These are phyloP conservation scores for Hyla sarda DNA, from an alignment of 2,113 vertebrate species.

Conservation along the genomic window DNA sequence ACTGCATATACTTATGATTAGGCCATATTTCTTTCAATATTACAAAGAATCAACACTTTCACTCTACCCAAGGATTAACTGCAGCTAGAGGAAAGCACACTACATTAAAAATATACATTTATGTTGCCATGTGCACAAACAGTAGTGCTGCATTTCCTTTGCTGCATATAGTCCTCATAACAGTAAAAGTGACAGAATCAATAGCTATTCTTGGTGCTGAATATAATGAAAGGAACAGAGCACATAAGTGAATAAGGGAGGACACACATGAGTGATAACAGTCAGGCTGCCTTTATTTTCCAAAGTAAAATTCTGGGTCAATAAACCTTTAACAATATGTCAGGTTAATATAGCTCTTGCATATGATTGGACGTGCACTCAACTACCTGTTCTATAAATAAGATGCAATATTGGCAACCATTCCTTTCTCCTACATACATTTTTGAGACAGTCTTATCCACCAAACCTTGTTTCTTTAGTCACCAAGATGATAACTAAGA, in stretches of 20 bases:
- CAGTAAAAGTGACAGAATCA: neutral
- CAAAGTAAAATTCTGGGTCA: neutral
- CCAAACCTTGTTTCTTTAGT: neutral
- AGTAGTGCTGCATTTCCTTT: neutral
- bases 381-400: neutral
- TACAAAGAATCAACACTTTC: conserved; percentile 26
- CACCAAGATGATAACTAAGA: neutral
- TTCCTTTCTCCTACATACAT: neutral
- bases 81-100: neutral
- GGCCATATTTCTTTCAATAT: conserved; percentile 42
- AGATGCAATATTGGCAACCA: neutral
- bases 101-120: conserved; percentile 5
- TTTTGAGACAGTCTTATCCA: neutral
- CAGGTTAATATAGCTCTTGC: neutral
- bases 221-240: neutral
- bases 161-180: neutral
- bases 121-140: neutral
- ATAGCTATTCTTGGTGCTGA: neutral
- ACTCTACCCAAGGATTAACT: conserved; percentile 23
- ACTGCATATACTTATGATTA: conserved; percentile 55
- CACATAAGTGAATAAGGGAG: neutral
- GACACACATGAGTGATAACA: neutral
- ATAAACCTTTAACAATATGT: neutral
- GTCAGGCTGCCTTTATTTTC: neutral
- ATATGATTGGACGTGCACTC: no score